A percentile compares a stretch with the other conserved stretches of the same genome.
Conservation (phyloP, 1,140 invertebrate species). For the Bombus superbus region DNA sequence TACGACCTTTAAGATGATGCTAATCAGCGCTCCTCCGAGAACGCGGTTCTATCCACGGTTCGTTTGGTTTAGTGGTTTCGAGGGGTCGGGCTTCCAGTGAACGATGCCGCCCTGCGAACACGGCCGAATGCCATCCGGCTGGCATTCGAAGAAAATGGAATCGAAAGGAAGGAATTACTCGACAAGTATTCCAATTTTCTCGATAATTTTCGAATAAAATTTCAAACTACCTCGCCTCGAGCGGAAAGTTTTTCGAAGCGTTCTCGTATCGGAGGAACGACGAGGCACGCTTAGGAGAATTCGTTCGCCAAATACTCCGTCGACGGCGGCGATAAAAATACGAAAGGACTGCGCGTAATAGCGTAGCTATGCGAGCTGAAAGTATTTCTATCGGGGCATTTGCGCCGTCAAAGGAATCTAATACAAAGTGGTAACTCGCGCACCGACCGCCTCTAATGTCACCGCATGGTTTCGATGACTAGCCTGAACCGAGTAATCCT, state of each 20-base stretch:
- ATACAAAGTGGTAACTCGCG: conserved; percentile 63
- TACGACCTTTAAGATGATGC: conserved; percentile 77
- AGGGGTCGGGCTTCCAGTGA: conserved; percentile 32
- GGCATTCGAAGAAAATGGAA: neutral
- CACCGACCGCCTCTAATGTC: conserved; percentile 68
- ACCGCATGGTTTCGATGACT: conserved; percentile 75
- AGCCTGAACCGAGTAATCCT: conserved; percentile 69
- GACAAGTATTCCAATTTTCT: neutral
- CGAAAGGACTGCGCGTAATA: neutral
- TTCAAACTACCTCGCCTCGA: neutral
- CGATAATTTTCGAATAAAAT: conserved; percentile 11
- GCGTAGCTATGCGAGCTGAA: neutral
- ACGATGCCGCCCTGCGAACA: conserved; percentile 2
- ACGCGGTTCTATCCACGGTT: conserved; percentile 67
- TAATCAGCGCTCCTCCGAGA: conserved; percentile 75
- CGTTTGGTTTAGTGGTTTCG: conserved; percentile 76
- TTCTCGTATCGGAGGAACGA: neutral
- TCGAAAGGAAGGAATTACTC: conserved; percentile 12
- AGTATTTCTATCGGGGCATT: conserved; percentile 65
- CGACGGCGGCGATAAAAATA: conserved; percentile 19
- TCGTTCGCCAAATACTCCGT: too few species aligned
- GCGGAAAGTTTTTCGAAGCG: neutral
- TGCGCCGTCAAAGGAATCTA: conserved; percentile 56
- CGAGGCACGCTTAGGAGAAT: neutral
- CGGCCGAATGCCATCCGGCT: neutral